Base-by-base conservation (phyloP, 2,113 vertebrate species). In the Urocolius indicus region DNA sequence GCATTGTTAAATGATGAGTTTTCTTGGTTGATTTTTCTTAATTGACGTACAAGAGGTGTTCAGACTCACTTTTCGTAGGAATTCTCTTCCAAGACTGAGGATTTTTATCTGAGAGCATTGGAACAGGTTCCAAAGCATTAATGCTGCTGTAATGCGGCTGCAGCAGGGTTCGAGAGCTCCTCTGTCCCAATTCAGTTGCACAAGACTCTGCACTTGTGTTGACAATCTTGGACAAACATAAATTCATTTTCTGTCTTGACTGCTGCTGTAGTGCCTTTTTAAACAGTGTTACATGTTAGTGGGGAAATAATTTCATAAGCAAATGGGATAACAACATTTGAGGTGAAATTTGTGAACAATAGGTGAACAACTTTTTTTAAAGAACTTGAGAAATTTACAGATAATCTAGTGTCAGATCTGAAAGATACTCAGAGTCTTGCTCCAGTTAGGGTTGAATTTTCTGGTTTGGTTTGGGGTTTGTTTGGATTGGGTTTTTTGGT, bases 401-500 rank as follows among this genome's bases (percentile, higher is more conserved):
- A 38, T 54, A 52, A 63, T 49, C 5, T 29, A 36, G 30, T 36
- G 24, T 65, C 77, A 80, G 27, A 34, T 72, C 21, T 80, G 84
- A 54, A 84, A 32, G n/a, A 10, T 59, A 72, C 32, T 63, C 29
- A 63, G 29, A 15, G 20, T 58, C 27, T 57, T 71, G 22, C 61
- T 83, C 29, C 86, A 79, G 75, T 89, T 55, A 43, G 45, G 11
- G 5, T n/a, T 87, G 68, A 5, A 3, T 13, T 36, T 54, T 59
- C 30, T 24, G 5, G 5, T 45, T n/a, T 65, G 18, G 2, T 36
- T 43, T 34, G 0, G n/a, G 8, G 1, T 24, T 30, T 26, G 23
- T 43, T 57, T 41, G 38, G 14, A 1, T 41, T 32, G 26, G 8
- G 2, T 10, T 45, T 36, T 30, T 46, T 57, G 38, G 38, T 18